Conservation (phyloP, 2,797 vertebrate species). For the Amblyraja radiata region DNA sequence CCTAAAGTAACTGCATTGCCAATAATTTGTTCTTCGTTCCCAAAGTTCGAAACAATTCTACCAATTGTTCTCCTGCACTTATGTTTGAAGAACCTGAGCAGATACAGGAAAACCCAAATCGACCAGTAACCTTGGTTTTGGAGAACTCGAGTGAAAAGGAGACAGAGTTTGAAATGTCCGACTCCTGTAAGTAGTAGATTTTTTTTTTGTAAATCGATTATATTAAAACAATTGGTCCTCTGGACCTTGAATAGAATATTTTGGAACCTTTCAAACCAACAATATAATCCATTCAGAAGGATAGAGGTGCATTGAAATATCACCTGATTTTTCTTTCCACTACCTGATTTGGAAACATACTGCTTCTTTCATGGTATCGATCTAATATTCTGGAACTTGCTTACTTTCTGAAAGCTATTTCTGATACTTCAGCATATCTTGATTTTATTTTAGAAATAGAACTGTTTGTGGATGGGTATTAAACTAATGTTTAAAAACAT, state of each 20-base stretch:
- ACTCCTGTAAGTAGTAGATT: slow-evolving; percentile 11
- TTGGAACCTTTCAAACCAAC: background rate
- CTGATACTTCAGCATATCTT: background rate
- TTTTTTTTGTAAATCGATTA: background rate
- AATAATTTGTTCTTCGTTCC: background rate
- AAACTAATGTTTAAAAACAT: background rate
- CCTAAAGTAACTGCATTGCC: background rate
- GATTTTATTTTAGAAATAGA: too few species aligned
- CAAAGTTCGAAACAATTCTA: slow-evolving; percentile 56
- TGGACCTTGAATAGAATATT: background rate
- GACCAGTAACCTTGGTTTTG: slow-evolving; percentile 41
- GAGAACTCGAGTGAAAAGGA: slow-evolving; percentile 20
- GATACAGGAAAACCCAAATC: background rate
- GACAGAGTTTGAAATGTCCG: background rate
- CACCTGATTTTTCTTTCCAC: background rate
- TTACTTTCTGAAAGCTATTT: too few species aligned
- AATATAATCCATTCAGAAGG: background rate
- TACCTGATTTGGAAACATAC: background rate
- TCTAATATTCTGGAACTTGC: background rate
- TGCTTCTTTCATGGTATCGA: background rate
- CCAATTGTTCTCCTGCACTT: slow-evolving; percentile 50
- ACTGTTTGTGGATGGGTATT: background rate
- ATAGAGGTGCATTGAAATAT: background rate
- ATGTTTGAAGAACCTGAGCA: slow-evolving; percentile 46
- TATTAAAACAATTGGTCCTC: background rate